Percentiles rank a stretch among this genome's conserved stretches.
Conservation (phyloP, 2,113 vertebrate genomes). For the Syngnathus scovelli region DNA sequence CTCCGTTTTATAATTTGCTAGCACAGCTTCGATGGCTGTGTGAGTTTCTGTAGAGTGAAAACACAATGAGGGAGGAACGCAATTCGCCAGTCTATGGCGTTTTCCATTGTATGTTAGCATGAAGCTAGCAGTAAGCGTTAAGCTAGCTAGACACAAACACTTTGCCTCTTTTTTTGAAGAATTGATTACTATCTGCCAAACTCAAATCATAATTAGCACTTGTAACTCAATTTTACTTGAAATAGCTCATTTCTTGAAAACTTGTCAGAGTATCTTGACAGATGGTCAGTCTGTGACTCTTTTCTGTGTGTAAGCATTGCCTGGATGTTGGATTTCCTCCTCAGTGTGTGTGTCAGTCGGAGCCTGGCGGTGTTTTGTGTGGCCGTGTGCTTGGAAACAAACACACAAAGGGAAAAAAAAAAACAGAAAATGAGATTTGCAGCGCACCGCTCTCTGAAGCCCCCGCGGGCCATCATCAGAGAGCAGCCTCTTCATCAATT, state of each 20-base stretch:
- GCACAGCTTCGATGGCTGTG: background rate
- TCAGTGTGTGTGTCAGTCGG: background rate
- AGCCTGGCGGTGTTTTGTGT: slow-evolving; percentile 2
- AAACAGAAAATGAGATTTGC: slow-evolving; percentile 33
- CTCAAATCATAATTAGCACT: background rate
- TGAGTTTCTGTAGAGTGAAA: background rate
- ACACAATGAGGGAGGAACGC: background rate
- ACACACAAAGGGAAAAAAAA: background rate
- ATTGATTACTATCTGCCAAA: background rate
- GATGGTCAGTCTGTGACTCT: slow-evolving; percentile 1
- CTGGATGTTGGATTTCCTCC: slow-evolving; percentile 4
- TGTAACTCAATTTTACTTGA: background rate
- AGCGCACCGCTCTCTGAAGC: slow-evolving; percentile 30
- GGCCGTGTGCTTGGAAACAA: slow-evolving; percentile 6
- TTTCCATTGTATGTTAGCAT: background rate
- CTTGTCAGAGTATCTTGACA: slow-evolving; percentile 13
- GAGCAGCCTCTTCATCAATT: slow-evolving; percentile 59
- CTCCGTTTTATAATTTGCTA: slow-evolving; percentile 5
- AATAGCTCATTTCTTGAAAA: background rate
- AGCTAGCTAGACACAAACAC: too few relatives aligned
- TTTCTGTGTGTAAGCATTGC: slow-evolving; percentile 3
- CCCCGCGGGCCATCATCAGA: slow-evolving; percentile 31
- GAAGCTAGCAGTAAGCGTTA: background rate
- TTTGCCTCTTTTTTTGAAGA: background rate
- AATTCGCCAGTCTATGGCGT: background rate